A percentile compares a stretch with the other conserved stretches of the same genome.
These are phyloP conservation scores for Hydroisotoma schaefferi DNA, from an alignment of 2,888 invertebrate genomes.

Conservation along the genomic window DNA sequence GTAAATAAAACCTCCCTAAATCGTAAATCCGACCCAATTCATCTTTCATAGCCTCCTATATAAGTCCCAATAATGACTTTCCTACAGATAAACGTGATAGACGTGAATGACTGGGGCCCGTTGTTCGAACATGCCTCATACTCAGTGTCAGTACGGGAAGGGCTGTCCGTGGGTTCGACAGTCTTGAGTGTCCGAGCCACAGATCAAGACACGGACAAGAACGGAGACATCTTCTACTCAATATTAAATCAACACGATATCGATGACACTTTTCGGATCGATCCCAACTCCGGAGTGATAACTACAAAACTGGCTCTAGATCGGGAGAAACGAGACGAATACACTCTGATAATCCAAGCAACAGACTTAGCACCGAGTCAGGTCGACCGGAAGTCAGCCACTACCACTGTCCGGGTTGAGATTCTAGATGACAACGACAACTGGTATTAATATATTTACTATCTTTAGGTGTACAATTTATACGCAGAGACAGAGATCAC, in stretches of 20 bases:
- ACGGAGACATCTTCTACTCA: constrained; percentile 71
- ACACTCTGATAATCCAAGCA: constrained; percentile 74
- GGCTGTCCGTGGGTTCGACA: constrained; percentile 80
- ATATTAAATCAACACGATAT: constrained; percentile 62
- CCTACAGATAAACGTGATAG: constrained; percentile 78
- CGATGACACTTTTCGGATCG: constrained; percentile 77
- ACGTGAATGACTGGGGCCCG: constrained; percentile 93
- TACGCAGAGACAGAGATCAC: too few relatives aligned
- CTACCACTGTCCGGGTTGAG: constrained; percentile 75
- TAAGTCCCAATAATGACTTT: too few relatives aligned
- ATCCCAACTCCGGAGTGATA: constrained; percentile 74
- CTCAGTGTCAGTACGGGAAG: constrained; percentile 82
- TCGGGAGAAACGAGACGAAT: constrained; percentile 80
- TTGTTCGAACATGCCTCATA: constrained; percentile 88
- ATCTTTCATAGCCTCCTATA: too few relatives aligned
- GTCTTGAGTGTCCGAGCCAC: constrained; percentile 86
- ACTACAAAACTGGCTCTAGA: constrained; percentile 77
- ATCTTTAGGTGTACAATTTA: too few relatives aligned
- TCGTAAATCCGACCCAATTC: too few relatives aligned
- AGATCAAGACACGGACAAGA: constrained; percentile 85
- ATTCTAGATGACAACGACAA: constrained; percentile 73
- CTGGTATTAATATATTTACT: too few relatives aligned
- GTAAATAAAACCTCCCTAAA: too few relatives aligned
- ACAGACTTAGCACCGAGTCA: constrained; percentile 75
- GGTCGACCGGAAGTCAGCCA: constrained; percentile 73